Conservation (phyloP, 2,797 vertebrate genomes). For the Takifugu rubripes region DNA sequence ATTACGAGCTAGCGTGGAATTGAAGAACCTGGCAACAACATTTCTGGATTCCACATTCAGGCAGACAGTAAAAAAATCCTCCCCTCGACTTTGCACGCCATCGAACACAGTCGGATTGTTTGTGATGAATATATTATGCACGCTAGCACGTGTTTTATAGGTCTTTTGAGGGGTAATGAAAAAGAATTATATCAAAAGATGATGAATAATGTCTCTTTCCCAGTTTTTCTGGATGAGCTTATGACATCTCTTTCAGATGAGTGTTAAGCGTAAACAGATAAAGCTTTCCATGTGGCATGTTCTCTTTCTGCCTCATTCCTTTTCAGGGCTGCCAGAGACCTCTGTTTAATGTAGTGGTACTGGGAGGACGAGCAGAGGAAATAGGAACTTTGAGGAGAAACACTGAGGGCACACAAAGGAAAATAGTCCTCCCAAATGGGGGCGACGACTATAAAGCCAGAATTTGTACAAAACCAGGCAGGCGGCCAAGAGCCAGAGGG, state of each 20-base stretch:
- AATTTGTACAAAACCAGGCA: conserved; percentile 45
- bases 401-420: conserved; percentile 54
- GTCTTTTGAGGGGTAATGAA: conserved; percentile 21
- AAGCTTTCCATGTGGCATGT: conserved; percentile 56
- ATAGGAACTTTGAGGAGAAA: conserved; percentile 27
- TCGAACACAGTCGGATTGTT: conserved; percentile 30
- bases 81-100: conserved; percentile 2
- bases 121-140: conserved; percentile 23
- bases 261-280: conserved; percentile 49
- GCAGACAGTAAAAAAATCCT: conserved; percentile 27
- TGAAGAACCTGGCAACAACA: conserved; percentile 35
- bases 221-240: conserved; percentile 39
- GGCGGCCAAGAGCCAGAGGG: conserved; percentile 50
- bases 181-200: conserved; percentile 27
- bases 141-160: conserved; percentile 15
- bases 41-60: conserved; percentile 34
- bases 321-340: conserved; percentile 38
- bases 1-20: conserved; percentile 26
- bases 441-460: conserved; percentile 42
- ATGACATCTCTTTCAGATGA: conserved; percentile 50
- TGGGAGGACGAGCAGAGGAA: conserved; percentile 29
- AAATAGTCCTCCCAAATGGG: conserved; percentile 57
- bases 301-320: conserved; percentile 46
- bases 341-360: conserved; percentile 48
- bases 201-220: conserved; percentile 22